Conservation (phyloP, 2,888 invertebrate genomes). For the Eugnorisma glareosa region DNA sequence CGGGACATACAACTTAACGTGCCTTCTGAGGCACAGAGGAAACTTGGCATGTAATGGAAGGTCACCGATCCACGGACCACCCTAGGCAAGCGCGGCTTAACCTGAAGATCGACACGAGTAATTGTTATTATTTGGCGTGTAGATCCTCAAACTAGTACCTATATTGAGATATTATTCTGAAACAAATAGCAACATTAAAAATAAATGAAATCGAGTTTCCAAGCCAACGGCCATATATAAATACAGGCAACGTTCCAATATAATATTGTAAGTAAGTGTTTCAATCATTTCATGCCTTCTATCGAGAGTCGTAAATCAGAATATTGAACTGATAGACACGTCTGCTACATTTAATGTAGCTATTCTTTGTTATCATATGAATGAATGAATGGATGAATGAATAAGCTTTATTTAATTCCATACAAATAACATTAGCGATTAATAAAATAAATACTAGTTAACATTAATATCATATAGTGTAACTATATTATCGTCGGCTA, state of each 20-base stretch:
- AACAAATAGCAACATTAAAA: slow-evolving; percentile 35
- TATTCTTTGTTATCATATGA: slow-evolving; percentile 8
- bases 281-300: slow-evolving; percentile 48
- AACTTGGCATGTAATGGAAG: no score
- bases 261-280: slow-evolving; percentile 30
- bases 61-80: no score
- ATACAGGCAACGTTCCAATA: slow-evolving; percentile 18
- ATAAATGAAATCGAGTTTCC: slow-evolving; percentile 35
- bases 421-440: no score
- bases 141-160: neutral
- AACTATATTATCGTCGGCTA: slow-evolving; percentile 6
- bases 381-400: no score
- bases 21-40: no score
- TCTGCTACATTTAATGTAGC: slow-evolving; percentile 7
- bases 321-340: slow-evolving; percentile 17
- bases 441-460: no score
- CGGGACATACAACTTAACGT: no score
- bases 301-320: slow-evolving; percentile 45
- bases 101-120: no score
- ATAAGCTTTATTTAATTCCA: no score
- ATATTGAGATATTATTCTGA: slow-evolving; percentile 8
- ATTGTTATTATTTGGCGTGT: no score
- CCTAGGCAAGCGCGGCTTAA: no score
- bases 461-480: slow-evolving; percentile 1
- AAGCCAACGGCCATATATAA: slow-evolving; percentile 12